Base-by-base conservation (phyloP, 2,888 invertebrate species). In the Nematopogon swammerdamellus region DNA sequence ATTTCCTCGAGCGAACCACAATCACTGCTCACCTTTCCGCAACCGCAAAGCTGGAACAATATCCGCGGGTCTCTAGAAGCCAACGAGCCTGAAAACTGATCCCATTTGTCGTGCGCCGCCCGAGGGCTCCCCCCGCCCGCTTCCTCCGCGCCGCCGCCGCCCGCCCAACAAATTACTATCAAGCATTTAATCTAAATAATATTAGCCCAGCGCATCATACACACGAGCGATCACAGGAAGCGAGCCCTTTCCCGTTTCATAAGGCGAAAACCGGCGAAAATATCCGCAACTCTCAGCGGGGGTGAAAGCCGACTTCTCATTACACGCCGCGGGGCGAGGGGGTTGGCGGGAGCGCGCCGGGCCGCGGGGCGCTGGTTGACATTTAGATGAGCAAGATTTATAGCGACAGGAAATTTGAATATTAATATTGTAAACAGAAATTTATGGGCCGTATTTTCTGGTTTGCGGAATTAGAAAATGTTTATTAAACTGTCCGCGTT, bases 161-260 rank as follows among this genome's bases (percentile, higher is more conserved):
- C 25, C 25, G 25, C 5, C 25, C 10, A 64, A 68, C 65, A 69
- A 67, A 68, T 67, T 62, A 63, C 60, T 55, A 53, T 59, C 62
- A 36, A 14, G 11, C 36, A 48, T 48, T 50, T 59, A 66, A 66
- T 71, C 70, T 70, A 67, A 72, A 74, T 73, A 72, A 72, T 75
- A 74, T 75, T 75, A 73, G 72, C 60, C 56, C 57, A 64, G 64
- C 63, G 67, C 63, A 70, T 72, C 65, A 63, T 57, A 68, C 72
- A 68, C 68, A 58, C 64, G 60, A 67, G 53, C 59, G 76, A 76
- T 77, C 77, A 77, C 62, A 75, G 71, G 65, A 58, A 50, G 46
- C 49, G 42, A 48, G 42, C 48, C 50, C 51, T 36, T 36, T 36
- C 36, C 36, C 36, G 36, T 14, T 14, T 36, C 8, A 36, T 36